These are phyloP conservation scores for Ctenomys sociabilis DNA, from an alignment of 2,113 vertebrate species.

Conservation along the genomic window DNA sequence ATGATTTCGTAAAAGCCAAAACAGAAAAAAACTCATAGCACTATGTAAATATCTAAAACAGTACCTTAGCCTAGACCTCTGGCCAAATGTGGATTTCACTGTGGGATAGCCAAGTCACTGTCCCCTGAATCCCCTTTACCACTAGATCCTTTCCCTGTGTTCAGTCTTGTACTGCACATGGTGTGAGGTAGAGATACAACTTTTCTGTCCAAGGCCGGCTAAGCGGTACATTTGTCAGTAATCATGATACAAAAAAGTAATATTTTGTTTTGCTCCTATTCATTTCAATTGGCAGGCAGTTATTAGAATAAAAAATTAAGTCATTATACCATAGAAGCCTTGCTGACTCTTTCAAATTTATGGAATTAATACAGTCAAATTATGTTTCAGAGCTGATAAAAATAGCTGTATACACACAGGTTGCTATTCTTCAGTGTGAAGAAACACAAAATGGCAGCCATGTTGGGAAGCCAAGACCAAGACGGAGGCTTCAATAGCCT, in stretches of 20 bases:
- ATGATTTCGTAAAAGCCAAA: conserved; percentile 16
- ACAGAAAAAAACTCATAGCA: conserved; percentile 37
- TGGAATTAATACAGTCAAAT: conserved; percentile 86
- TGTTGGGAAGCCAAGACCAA: not conserved
- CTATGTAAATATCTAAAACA: conserved; percentile 76
- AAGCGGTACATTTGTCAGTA: conserved; percentile 82
- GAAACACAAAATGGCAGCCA: conserved; percentile 81
- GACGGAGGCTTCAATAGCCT: not conserved
- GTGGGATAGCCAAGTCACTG: conserved; percentile 77
- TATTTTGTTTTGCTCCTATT: conserved; percentile 86
- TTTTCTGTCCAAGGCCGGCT: conserved; percentile 79
- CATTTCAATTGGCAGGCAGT: conserved; percentile 86
- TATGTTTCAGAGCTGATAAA: conserved; percentile 82
- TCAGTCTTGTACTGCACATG: conserved; percentile 73
- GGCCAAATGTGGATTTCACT: conserved; percentile 79
- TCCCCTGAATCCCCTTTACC: conserved; percentile 76
- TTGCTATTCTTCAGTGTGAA: conserved; percentile 68
- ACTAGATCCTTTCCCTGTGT: conserved; percentile 77
- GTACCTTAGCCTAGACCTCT: conserved; percentile 67
- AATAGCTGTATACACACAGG: conserved; percentile 78
- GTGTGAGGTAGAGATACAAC: conserved; percentile 72
- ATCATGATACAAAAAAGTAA: conserved; percentile 85
- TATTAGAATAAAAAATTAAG: conserved; percentile 89
- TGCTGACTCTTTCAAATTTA: conserved; percentile 85
- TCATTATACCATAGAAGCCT: conserved; percentile 83